Evolutionary conservation across 1,140 invertebrate species (phyloP).

Genomic region (Dendrolimus kikuchii): DNA sequence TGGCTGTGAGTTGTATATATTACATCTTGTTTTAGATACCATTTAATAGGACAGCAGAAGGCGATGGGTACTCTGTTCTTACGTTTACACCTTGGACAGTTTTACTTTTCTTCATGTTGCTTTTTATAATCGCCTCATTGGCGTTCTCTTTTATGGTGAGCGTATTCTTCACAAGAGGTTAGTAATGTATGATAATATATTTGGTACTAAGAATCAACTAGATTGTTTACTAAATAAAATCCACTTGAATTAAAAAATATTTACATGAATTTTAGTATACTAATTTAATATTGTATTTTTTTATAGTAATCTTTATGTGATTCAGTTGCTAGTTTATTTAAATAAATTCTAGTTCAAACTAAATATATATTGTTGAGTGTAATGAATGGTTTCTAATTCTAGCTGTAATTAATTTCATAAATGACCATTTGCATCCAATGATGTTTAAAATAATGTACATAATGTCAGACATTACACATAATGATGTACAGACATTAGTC

Average conservation of each 20-base stretch:
- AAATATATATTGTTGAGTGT: too few species aligned
- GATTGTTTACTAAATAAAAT: background rate
- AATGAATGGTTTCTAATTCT: too few species aligned
- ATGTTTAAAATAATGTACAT: too few species aligned
- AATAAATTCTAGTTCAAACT: too few species aligned
- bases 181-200: constrained; percentile 7
- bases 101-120: constrained; percentile 75
- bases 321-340: too few species aligned
- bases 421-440: too few species aligned
- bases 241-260: background rate
- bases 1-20: constrained; percentile 8
- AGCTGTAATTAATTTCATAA: too few species aligned
- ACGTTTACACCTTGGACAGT: constrained; percentile 73
- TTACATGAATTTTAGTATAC: too few species aligned
- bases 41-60: constrained; percentile 42
- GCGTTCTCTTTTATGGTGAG: constrained; percentile 80
- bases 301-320: too few species aligned
- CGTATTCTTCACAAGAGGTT: constrained; percentile 81
- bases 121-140: constrained; percentile 75
- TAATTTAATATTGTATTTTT: too few species aligned
- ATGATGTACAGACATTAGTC: too few species aligned
- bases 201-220: background rate
- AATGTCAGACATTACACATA: too few species aligned
- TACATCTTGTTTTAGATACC: constrained; percentile 46
- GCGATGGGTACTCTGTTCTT: constrained; percentile 63